These are phyloP conservation scores for Lepus oiostolus DNA, from an alignment of 2,797 vertebrate species.

Conservation along the genomic window DNA sequence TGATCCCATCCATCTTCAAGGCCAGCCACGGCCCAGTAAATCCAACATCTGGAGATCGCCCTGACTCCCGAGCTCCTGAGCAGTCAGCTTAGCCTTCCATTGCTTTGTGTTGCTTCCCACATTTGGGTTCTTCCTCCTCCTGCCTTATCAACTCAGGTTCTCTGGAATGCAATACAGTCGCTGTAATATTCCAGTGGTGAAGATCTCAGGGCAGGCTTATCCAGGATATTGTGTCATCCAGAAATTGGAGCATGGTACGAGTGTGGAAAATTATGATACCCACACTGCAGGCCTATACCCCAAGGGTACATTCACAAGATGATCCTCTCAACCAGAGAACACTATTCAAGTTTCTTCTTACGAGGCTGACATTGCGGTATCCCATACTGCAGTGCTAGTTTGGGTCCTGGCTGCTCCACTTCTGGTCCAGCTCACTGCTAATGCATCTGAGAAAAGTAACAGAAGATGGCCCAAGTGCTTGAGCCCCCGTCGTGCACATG, in stretches of 20 bases:
- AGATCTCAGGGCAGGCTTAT: background rate
- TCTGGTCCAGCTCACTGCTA: no score
- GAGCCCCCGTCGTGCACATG: no score
- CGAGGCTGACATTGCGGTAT: no score
- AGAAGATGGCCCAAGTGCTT: no score
- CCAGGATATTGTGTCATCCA: background rate
- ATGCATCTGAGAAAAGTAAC: no score
- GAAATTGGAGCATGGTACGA: background rate
- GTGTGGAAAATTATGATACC: background rate
- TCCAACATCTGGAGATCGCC: background rate
- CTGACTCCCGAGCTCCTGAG: background rate
- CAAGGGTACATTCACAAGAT: background rate
- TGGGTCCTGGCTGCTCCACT: no score
- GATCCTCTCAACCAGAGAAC: background rate
- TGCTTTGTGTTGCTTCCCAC: conserved; percentile 2
- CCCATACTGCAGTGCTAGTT: no score
- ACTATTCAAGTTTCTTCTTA: no score
- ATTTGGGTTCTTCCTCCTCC: background rate
- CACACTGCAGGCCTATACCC: background rate
- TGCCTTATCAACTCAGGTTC: background rate
- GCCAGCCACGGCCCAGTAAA: background rate
- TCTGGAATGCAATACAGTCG: background rate
- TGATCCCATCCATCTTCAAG: conserved; percentile 24
- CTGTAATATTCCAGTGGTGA: background rate
- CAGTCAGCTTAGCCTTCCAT: background rate